Percentiles rank a stretch among this genome's conserved stretches.
These are phyloP conservation scores for Portunus trituberculatus DNA, from an alignment of 1,140 invertebrate species.

Conservation along the genomic window DNA sequence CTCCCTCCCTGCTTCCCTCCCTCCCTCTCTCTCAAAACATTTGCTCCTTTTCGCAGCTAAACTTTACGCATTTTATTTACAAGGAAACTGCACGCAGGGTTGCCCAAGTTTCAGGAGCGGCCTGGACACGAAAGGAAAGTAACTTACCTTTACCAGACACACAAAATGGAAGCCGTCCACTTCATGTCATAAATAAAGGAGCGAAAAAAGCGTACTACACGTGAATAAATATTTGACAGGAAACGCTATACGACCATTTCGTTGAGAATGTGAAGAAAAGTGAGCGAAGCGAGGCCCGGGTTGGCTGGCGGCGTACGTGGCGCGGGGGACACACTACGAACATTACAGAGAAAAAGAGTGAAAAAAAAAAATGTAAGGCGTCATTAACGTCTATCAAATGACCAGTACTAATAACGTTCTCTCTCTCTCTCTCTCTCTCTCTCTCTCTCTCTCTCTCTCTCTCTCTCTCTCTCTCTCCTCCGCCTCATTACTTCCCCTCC, in stretches of 20 bases:
- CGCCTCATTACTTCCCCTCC: background rate
- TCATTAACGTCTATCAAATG: conserved; percentile 23
- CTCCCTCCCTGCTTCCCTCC: too few species aligned
- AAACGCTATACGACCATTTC: too few species aligned
- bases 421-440: conserved; percentile 6
- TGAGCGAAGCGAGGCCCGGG: too few species aligned
- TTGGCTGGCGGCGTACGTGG: too few species aligned
- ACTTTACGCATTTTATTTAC: conserved; percentile 5
- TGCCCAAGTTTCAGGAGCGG: background rate
- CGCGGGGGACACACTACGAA: too few species aligned
- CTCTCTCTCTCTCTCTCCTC: background rate
- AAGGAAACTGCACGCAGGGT: background rate
- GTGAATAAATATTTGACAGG: too few species aligned
- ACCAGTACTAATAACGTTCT: background rate
- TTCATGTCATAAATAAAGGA: too few species aligned
- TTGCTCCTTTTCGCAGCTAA: background rate
- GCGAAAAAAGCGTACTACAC: too few species aligned
- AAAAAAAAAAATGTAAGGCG: background rate
- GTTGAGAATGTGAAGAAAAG: too few species aligned
- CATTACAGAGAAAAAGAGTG: background rate
- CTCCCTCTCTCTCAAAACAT: background rate
- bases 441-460: background rate
- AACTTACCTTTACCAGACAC: too few species aligned
- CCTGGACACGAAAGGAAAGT: too few species aligned
- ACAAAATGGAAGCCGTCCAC: too few species aligned